Conservation (phyloP, 2,888 invertebrate genomes). For the Lasioglossum calceatum region DNA sequence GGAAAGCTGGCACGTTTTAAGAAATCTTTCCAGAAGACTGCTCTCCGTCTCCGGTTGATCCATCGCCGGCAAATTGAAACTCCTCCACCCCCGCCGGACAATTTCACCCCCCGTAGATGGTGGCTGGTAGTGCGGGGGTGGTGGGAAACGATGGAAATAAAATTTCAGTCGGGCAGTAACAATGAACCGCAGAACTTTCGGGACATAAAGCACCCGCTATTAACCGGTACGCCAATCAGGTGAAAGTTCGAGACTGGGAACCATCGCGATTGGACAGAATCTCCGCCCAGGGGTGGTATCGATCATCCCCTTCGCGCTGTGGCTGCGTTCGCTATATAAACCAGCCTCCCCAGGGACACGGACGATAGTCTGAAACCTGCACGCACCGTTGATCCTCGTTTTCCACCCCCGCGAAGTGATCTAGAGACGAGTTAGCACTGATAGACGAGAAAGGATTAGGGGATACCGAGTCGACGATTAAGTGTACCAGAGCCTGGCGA, state of each 20-base stretch:
- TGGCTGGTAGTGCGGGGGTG: neutral
- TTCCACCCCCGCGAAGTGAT: slow-evolving; percentile 26
- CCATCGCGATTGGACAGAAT: slow-evolving; percentile 72
- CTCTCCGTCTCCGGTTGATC: neutral
- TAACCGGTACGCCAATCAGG: slow-evolving; percentile 68
- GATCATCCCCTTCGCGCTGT: slow-evolving; percentile 75
- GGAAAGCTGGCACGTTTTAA: neutral
- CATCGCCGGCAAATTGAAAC: slow-evolving; percentile 38
- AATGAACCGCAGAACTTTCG: slow-evolving; percentile 77
- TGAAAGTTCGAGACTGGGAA: slow-evolving; percentile 44
- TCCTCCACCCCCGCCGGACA: slow-evolving; percentile 14
- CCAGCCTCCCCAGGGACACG: slow-evolving; percentile 73
- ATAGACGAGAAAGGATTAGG: neutral
- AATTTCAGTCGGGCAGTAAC: slow-evolving; percentile 77
- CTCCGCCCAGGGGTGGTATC: slow-evolving; percentile 82
- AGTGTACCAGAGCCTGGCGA: neutral
- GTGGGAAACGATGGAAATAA: slow-evolving; percentile 67
- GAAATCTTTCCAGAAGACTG: neutral
- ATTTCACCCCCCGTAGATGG: slow-evolving; percentile 26
- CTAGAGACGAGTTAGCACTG: neutral
- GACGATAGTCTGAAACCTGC: slow-evolving; percentile 68
- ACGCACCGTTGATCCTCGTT: slow-evolving; percentile 18
- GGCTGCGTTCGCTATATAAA: slow-evolving; percentile 75
- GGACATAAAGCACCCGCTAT: slow-evolving; percentile 72
- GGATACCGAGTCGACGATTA: neutral